Conservation (phyloP, 1,140 invertebrate species). For the Trichomalopsis sarcophagae region DNA sequence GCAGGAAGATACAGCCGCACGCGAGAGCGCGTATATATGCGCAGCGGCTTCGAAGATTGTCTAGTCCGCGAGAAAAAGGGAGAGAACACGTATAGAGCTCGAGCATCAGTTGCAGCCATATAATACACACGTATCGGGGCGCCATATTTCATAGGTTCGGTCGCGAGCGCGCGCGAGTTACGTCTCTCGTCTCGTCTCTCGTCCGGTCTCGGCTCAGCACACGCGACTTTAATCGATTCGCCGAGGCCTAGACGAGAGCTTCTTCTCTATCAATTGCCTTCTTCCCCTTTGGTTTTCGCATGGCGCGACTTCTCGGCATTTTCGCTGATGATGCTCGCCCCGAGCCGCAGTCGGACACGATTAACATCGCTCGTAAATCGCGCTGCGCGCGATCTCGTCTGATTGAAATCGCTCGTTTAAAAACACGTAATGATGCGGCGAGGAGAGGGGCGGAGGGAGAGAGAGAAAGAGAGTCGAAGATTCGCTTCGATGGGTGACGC, state of each 20-base stretch:
- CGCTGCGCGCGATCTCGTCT: not conserved
- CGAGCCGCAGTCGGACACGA: slow-evolving; percentile 4
- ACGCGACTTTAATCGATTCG: slow-evolving; percentile 27
- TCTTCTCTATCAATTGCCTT: not conserved
- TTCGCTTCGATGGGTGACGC: not conserved
- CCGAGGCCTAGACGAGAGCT: not conserved
- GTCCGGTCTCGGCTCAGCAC: not conserved
- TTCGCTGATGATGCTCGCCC: not conserved
- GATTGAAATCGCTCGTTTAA: slow-evolving; percentile 44
- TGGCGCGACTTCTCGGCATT: not conserved
- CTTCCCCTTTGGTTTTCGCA: not conserved
- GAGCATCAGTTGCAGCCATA: not conserved
- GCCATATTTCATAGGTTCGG: slow-evolving; percentile 2
- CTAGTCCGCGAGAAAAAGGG: not conserved
- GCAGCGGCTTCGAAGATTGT: not conserved
- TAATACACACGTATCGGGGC: not conserved
- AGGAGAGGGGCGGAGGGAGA: not conserved
- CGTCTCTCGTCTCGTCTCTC: not conserved
- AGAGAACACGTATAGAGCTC: not conserved
- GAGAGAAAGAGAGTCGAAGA: not conserved
- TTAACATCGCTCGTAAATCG: slow-evolving; percentile 44
- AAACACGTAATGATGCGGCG: slow-evolving; percentile 17
- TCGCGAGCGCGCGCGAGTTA: slow-evolving; percentile 1
- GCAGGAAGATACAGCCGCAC: not conserved
- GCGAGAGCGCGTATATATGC: not conserved